Evolutionary conservation across 2,888 invertebrate species (phyloP).

Genomic region (Thymelicus acteon): DNA sequence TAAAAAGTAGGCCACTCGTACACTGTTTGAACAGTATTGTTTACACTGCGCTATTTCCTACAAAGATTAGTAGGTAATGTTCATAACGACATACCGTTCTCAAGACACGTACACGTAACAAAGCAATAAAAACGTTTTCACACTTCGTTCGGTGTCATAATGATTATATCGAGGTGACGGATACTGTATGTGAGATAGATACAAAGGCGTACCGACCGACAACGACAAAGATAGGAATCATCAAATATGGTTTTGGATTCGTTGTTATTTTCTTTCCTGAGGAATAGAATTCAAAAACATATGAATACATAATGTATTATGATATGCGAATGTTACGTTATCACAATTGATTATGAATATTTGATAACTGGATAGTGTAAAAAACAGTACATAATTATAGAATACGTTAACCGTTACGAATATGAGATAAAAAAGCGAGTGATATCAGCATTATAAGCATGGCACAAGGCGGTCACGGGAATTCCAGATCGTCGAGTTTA

Average conservation of each 20-base stretch:
- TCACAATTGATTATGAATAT: background rate
- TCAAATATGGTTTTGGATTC: background rate
- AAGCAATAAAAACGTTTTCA: constrained; percentile 35
- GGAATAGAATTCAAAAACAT: too few relatives aligned
- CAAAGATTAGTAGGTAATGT: constrained; percentile 24
- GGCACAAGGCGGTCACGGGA: too few relatives aligned
- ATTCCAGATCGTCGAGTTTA: too few relatives aligned
- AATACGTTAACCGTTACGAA: too few relatives aligned
- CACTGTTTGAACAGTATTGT: constrained; percentile 17
- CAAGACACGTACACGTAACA: constrained; percentile 34
- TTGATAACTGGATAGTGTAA: background rate
- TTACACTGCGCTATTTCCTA: constrained; percentile 11
- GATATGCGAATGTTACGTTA: background rate
- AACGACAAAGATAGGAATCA: background rate
- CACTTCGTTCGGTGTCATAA: constrained; percentile 34
- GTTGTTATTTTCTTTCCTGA: too few relatives aligned
- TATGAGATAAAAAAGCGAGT: too few relatives aligned
- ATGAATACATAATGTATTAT: too few relatives aligned
- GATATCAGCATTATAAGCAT: too few relatives aligned
- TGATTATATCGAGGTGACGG: constrained; percentile 24
- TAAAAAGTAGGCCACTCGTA: constrained; percentile 37
- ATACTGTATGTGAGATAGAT: constrained; percentile 9
- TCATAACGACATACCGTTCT: constrained; percentile 34
- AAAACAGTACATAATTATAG: background rate
- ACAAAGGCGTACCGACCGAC: constrained; percentile 22